Evolutionary conservation across 2,888 invertebrate genomes (phyloP).

Genomic region (Idaea aversata): DNA sequence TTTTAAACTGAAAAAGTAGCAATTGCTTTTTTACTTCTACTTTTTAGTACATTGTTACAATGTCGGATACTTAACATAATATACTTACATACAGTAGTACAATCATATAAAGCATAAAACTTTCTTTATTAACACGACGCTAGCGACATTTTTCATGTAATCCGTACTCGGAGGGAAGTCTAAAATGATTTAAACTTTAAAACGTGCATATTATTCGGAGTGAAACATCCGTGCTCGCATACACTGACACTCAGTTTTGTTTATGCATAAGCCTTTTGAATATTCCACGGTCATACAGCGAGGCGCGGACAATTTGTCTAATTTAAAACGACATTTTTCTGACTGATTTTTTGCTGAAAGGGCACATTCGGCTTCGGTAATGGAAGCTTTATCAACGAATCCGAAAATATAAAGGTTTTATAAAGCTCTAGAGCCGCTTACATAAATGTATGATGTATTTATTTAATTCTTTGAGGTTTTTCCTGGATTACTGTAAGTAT

Average conservation of each 20-base stretch:
- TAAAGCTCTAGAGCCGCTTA: constrained; percentile 1
- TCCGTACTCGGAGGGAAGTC: constrained; percentile 4
- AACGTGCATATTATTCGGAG: constrained; percentile 13
- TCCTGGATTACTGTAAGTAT: background rate
- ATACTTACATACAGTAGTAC: background rate
- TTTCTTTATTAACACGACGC: constrained; percentile 5
- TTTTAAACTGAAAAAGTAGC: no score
- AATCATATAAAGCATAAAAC: constrained; percentile 6
- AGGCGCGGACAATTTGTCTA: constrained; percentile 30
- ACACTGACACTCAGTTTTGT: constrained; percentile 27
- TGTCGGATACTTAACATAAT: no score
- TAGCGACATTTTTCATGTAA: constrained; percentile 15
- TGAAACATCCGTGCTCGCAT: constrained; percentile 4
- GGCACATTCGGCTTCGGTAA: background rate
- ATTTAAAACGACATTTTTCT: constrained; percentile 22
- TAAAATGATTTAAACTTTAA: constrained; percentile 20
- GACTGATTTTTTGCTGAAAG: background rate
- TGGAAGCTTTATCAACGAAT: background rate
- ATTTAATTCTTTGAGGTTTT: background rate
- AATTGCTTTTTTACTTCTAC: no score
- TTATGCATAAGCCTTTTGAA: constrained; percentile 42
- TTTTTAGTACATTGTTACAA: no score
- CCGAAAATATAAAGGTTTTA: background rate
- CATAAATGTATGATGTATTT: background rate
- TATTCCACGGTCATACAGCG: constrained; percentile 29